phyloP scores from a whole-genome alignment of 2,888 invertebrate species.

The Tetropium fuscum region DNA sequence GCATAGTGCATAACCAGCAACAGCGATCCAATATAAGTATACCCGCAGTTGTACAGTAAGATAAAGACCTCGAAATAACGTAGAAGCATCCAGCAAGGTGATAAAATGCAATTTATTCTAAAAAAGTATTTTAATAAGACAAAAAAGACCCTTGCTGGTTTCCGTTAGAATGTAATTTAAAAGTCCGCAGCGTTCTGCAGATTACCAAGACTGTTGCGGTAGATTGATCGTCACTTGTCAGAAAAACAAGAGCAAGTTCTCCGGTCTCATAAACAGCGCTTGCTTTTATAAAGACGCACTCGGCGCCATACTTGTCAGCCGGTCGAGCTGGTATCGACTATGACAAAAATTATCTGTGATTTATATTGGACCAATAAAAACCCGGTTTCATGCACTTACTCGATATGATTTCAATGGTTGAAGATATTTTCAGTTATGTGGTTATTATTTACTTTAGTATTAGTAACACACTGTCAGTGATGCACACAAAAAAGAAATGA shows the following conservation, averaged over 20 bases:
- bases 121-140: conserved; percentile 12
- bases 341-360: conserved; percentile 5
- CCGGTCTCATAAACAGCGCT: conserved; percentile 18
- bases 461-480: too few species aligned
- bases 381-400: too few species aligned
- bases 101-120: conserved; percentile 11
- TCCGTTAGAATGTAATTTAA: conserved; percentile 20
- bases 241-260: conserved; percentile 24
- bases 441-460: too few species aligned
- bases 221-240: conserved; percentile 29
- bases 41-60: too few species aligned
- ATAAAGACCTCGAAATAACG: conserved; percentile 6
- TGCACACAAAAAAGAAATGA: too few species aligned
- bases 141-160: not conserved
- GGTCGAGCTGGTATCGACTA: not conserved
- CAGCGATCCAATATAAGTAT: too few species aligned
- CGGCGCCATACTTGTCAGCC: conserved; percentile 6
- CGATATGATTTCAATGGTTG: too few species aligned
- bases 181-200: conserved; percentile 15
- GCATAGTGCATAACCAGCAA: too few species aligned
- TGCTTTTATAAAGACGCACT: conserved; percentile 15
- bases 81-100: conserved; percentile 7
- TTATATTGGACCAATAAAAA: not conserved
- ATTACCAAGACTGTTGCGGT: conserved; percentile 18
- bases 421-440: too few species aligned